A percentile compares a stretch with the other conserved stretches of the same genome.
These are phyloP conservation scores for Taenaris catops DNA, from an alignment of 2,888 invertebrate species.

Conservation along the genomic window DNA sequence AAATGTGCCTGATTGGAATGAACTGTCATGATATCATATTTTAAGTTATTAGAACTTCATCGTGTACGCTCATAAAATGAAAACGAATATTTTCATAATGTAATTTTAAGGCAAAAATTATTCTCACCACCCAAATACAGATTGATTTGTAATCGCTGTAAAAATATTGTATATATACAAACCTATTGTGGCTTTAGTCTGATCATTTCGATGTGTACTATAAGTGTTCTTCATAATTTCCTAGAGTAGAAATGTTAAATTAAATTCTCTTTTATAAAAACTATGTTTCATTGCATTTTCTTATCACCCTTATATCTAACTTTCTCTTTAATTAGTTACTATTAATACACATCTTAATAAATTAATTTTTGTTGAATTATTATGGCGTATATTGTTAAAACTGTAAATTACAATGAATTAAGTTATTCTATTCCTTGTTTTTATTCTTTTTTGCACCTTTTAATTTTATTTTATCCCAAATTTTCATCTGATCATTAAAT, in stretches of 20 bases:
- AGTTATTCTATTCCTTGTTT: too few species aligned
- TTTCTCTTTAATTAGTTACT: background rate
- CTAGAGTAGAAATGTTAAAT: conserved; percentile 66
- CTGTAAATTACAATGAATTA: background rate
- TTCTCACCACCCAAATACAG: conserved; percentile 22
- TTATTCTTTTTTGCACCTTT: too few species aligned
- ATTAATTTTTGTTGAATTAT: background rate
- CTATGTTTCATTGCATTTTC: conserved; percentile 41
- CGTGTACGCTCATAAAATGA: conserved; percentile 8
- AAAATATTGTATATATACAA: conserved; percentile 56
- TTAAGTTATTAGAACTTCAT: too few species aligned
- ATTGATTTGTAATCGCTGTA: conserved; percentile 34
- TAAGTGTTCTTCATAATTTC: conserved; percentile 58
- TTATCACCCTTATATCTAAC: background rate
- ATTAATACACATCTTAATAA: background rate
- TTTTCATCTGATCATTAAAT: too few species aligned
- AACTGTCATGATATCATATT: too few species aligned
- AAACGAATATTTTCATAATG: conserved; percentile 8
- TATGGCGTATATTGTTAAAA: conserved; percentile 2
- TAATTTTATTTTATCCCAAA: too few species aligned
- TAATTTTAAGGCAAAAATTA: conserved; percentile 14
- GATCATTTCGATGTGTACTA: conserved; percentile 57
- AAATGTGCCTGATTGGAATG: too few species aligned
- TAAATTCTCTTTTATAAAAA: conserved; percentile 53
- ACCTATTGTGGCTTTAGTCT: conserved; percentile 49